Base-by-base conservation (phyloP, 2,797 vertebrate species). In the Gila robusta region DNA sequence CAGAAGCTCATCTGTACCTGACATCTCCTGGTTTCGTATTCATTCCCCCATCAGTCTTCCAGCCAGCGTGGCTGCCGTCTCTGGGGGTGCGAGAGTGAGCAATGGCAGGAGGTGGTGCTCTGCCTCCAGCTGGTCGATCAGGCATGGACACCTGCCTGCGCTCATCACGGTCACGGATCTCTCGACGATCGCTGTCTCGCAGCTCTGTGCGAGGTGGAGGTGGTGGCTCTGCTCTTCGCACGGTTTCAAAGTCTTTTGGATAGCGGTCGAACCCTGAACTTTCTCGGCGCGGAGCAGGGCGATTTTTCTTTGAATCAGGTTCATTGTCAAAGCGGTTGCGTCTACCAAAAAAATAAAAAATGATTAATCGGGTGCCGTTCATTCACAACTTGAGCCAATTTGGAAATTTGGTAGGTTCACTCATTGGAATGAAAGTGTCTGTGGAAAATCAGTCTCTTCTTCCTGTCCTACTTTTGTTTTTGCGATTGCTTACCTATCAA, bases 221-320 rank as follows among this genome's bases (percentile, higher is more conserved):
- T 0, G 95, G 93, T 2, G 96, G 96, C 70, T 98, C 98, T 0
- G 96, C 90, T 89, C 98, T 95, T 87, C 98, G 95, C 26, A 97
- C 97, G 0, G 96, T 93, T 19, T 95, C 96, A 88, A 98, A 99
- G 90, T 90, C 96, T 93, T 99, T 99, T 6, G 97, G 97, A 79
- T 97, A 99, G 2, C 97, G 96, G 69, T 99, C 97, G 85, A 98
- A 98, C 19, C 95, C 94, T 0, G 97, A 92, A 52, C 96, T 92
- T 74, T 98, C 97, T 86, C 97, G 95, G 70, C 97, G 94, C 52
- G 96, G 93, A 32, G 95, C 92, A 0, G 96, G 96, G 0, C 98
- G 96, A 80, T 92, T 92, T 92, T 99, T 99, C 89, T 99, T 99
- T 0, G 93, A 95, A n/a, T 99, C 98, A 2, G 96, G 95, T 90